Conservation (phyloP, 1,140 invertebrate species). For the Drosophila ogumai region DNA sequence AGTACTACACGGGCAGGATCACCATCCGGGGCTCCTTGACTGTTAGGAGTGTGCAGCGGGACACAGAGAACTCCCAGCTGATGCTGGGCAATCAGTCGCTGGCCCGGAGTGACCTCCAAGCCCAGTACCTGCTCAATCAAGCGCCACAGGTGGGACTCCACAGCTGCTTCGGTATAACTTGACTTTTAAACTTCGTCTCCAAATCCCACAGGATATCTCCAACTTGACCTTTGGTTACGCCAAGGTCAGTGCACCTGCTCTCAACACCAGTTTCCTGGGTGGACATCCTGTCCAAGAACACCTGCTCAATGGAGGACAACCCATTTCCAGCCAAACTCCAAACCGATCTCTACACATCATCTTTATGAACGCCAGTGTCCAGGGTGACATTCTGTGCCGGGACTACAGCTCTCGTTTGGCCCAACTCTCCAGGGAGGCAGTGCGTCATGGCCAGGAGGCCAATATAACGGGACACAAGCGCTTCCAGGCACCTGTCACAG, state of each 20-base stretch:
- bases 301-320: slow-evolving; percentile 31
- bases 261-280: slow-evolving; percentile 45
- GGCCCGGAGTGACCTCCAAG: slow-evolving; percentile 21
- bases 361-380: slow-evolving; percentile 61
- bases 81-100: slow-evolving; percentile 49
- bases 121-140: slow-evolving; percentile 43
- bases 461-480: slow-evolving; percentile 61
- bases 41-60: slow-evolving; percentile 52
- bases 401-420: slow-evolving; percentile 56
- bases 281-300: slow-evolving; percentile 60
- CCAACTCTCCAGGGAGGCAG: slow-evolving; percentile 45
- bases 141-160: slow-evolving; percentile 47
- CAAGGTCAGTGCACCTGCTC: slow-evolving; percentile 34
- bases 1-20: slow-evolving; percentile 71
- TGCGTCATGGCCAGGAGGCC: slow-evolving; percentile 57
- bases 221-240: slow-evolving; percentile 56
- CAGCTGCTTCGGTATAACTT: too few relatives aligned
- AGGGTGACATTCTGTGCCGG: slow-evolving; percentile 54
- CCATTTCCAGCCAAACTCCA: too few relatives aligned
- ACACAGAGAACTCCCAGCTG: slow-evolving; percentile 28
- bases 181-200: not conserved
- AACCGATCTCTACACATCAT: slow-evolving; percentile 52
- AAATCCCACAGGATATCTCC: slow-evolving; percentile 30
- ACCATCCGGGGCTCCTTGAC: slow-evolving; percentile 63
- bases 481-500: slow-evolving; percentile 50